phyloP scores from a whole-genome alignment of 2,888 invertebrate genomes.

The Tupiocoris notatus region DNA sequence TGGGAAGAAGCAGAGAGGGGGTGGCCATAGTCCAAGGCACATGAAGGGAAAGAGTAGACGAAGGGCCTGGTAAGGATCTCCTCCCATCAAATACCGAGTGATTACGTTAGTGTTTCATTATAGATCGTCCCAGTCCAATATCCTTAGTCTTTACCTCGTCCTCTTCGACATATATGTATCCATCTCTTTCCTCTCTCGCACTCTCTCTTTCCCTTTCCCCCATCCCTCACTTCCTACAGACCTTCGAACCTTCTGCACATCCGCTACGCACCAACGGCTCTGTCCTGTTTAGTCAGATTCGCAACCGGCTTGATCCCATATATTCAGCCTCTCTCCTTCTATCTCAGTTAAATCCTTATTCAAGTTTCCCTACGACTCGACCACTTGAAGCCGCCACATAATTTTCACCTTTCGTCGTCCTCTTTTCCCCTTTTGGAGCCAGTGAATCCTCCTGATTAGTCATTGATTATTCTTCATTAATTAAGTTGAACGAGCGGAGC shows the following conservation, averaged over 20 bases:
- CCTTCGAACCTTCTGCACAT: slow-evolving; percentile 8
- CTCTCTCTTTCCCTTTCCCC: slow-evolving; percentile 33
- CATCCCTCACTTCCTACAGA: no score
- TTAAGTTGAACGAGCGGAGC: slow-evolving; percentile 16
- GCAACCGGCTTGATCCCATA: background rate
- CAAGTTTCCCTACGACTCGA: slow-evolving; percentile 44
- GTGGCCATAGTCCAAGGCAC: no score
- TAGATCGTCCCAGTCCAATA: slow-evolving; percentile 37
- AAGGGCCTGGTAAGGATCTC: background rate
- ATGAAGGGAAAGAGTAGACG: background rate
- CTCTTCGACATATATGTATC: no score
- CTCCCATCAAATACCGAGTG: slow-evolving; percentile 42
- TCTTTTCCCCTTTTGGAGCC: background rate
- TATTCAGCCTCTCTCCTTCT: background rate
- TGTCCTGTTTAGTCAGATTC: background rate
- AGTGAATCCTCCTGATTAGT: slow-evolving; percentile 30
- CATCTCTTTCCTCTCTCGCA: slow-evolving; percentile 7
- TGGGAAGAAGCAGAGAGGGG: background rate
- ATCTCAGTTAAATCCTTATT: background rate
- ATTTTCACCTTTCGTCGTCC: slow-evolving; percentile 8
- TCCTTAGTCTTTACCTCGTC: slow-evolving; percentile 11
- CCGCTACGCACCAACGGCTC: no score
- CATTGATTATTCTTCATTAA: slow-evolving; percentile 34
- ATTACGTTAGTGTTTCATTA: slow-evolving; percentile 43
- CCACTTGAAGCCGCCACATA: slow-evolving; percentile 40